Conservation (phyloP, 64 coral and sea anemone genomes). For the Montipora capricornis region DNA sequence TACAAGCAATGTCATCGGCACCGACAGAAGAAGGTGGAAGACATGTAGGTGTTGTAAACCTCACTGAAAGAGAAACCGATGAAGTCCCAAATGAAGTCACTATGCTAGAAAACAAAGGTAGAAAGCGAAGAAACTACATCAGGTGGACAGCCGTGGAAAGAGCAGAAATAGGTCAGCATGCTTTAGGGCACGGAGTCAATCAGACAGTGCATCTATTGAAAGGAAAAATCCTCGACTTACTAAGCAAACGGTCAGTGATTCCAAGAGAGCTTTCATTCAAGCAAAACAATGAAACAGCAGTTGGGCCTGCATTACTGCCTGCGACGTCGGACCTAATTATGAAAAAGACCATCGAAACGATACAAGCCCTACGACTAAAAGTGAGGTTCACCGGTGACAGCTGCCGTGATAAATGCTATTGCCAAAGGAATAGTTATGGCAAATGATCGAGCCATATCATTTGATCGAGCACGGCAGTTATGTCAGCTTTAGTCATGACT, state of each 20-base stretch:
- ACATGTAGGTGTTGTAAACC: conserved; percentile 23
- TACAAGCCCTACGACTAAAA: neutral
- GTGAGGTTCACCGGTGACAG: conserved; percentile 27
- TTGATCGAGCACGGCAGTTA: conserved; percentile 26
- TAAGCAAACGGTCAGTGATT: conserved; percentile 51
- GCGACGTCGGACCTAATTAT: neutral
- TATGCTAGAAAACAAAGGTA: neutral
- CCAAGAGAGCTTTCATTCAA: conserved; percentile 56
- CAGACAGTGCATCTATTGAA: conserved; percentile 32
- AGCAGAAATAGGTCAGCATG: conserved; percentile 64
- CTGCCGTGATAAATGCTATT: conserved; percentile 54
- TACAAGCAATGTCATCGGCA: conserved; percentile 51
- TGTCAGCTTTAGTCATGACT: conserved; percentile 32
- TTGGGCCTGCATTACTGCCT: conserved; percentile 56
- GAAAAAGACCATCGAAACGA: too few species aligned
- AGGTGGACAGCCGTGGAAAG: conserved; percentile 68
- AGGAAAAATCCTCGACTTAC: conserved; percentile 30
- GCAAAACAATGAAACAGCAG: conserved; percentile 1
- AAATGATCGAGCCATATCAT: conserved; percentile 1
- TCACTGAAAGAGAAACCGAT: conserved; percentile 64
- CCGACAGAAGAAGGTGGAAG: conserved; percentile 19
- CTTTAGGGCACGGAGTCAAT: conserved; percentile 46
- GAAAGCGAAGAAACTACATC: conserved; percentile 11
- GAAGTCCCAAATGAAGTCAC: conserved; percentile 63
- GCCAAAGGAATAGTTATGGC: conserved; percentile 20